Evolutionary conservation across 1,140 invertebrate genomes (phyloP).

Genomic region (Drosophila elegans): DNA sequence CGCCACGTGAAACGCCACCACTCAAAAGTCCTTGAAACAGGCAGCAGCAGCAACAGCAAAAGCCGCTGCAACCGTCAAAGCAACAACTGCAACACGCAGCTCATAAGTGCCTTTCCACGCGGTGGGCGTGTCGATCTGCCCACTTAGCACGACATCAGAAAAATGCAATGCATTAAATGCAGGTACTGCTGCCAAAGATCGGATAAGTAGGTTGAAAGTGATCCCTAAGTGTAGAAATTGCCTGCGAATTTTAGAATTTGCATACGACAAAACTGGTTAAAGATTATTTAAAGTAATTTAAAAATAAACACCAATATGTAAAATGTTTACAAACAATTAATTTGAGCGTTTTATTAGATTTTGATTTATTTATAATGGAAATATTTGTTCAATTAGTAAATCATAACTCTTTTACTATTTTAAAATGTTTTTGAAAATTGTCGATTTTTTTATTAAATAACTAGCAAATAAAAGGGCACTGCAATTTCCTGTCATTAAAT

Average conservation of each 20-base stretch:
- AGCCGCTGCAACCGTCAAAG: slow-evolving; percentile 11
- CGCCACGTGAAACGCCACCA: slow-evolving; percentile 43
- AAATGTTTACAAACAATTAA: not conserved
- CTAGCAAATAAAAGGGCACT: not conserved
- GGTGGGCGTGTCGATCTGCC: slow-evolving; percentile 35
- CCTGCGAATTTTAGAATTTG: not conserved
- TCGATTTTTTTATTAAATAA: not conserved
- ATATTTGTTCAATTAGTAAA: too few species aligned
- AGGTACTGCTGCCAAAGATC: not conserved
- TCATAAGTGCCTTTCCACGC: slow-evolving; percentile 23
- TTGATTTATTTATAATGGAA: too few species aligned
- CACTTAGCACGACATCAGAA: slow-evolving; percentile 32
- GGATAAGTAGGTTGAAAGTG: slow-evolving; percentile 16
- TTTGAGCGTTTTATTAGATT: too few species aligned
- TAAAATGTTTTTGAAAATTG: too few species aligned
- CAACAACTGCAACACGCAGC: slow-evolving; percentile 23
- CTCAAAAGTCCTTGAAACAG: slow-evolving; percentile 63
- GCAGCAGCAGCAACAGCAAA: not conserved
- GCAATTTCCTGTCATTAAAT: not conserved
- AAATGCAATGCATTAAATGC: slow-evolving; percentile 18
- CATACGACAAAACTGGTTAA: slow-evolving; percentile 18
- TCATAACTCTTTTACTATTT: too few species aligned
- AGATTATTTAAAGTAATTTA: not conserved
- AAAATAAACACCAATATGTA: too few species aligned
- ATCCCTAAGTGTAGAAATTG: slow-evolving; percentile 13